Evolutionary conservation across 1,140 invertebrate genomes (phyloP).

Genomic region (Macrosteles quadrilineatus): DNA sequence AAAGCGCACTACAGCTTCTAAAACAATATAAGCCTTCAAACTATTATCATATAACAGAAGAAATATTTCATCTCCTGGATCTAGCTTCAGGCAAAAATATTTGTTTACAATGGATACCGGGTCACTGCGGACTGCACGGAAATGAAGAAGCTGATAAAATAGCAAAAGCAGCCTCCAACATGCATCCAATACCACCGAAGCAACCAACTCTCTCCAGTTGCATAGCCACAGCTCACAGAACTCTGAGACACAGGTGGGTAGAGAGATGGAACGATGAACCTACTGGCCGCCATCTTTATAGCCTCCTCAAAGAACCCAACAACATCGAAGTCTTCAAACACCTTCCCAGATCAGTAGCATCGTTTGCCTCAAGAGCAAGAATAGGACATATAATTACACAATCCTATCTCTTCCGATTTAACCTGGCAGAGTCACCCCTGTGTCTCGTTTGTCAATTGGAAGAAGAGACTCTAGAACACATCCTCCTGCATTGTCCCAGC

Average conservation of each 20-base stretch:
- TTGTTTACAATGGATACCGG: conserved; percentile 1
- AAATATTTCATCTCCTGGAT: not conserved
- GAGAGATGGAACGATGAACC: not conserved
- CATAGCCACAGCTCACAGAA: not conserved
- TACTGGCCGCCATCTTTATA: not conserved
- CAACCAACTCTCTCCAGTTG: not conserved
- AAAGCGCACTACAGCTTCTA: not conserved
- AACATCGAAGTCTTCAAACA: not conserved
- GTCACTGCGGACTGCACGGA: not conserved
- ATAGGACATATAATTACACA: too few species aligned
- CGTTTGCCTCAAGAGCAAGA: not conserved
- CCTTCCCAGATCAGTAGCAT: not conserved
- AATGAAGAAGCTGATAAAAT: not conserved
- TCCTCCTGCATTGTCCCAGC: not conserved
- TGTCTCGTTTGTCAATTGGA: not conserved
- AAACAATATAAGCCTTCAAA: not conserved
- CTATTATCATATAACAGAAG: not conserved
- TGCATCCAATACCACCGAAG: too few species aligned
- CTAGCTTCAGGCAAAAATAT: not conserved
- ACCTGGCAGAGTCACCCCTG: too few species aligned
- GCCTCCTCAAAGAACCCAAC: conserved; percentile 5
- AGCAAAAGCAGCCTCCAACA: not conserved
- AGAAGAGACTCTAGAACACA: not conserved
- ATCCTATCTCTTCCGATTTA: too few species aligned
- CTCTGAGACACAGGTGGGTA: not conserved